phyloP scores from a whole-genome alignment of 2,888 invertebrate species.

The Salpingus planirostris region DNA sequence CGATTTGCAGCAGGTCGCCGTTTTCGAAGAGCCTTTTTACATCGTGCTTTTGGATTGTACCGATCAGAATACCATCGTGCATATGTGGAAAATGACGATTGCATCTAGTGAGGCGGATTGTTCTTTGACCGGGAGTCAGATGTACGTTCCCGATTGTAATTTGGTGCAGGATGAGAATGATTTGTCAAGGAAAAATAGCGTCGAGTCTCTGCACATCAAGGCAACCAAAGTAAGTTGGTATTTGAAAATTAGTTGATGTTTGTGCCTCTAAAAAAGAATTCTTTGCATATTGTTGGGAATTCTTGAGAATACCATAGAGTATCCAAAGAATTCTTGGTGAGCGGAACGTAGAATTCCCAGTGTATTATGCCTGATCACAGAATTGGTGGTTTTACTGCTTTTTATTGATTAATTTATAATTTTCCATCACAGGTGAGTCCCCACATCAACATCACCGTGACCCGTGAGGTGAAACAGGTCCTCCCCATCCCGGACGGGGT shows the following conservation, averaged over 20 bases:
- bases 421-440: conserved; percentile 45
- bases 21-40: conserved; percentile 92
- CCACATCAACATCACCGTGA: conserved; percentile 78
- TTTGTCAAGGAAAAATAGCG: conserved; percentile 37
- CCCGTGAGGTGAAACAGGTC: conserved; percentile 85
- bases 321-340: too few species aligned
- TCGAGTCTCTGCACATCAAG: conserved; percentile 41
- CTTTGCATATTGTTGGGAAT: too few species aligned
- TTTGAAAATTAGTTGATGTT: background rate
- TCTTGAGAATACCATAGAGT: background rate
- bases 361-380: too few species aligned
- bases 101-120: conserved; percentile 53
- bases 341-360: too few species aligned
- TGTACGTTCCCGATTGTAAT: conserved; percentile 84
- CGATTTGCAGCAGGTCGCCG: conserved; percentile 74
- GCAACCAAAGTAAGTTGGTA: conserved; percentile 31
- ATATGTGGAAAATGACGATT: conserved; percentile 93
- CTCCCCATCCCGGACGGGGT: conserved; percentile 83
- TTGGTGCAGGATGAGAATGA: conserved; percentile 77
- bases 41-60: conserved; percentile 88
- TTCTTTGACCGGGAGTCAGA: conserved; percentile 59
- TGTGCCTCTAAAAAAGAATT: background rate
- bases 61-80: conserved; percentile 73
- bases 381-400: too few species aligned
- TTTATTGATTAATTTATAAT: too few species aligned